Evolutionary conservation across 2,797 vertebrate genomes (phyloP).

Genomic region (Odontamblyopus lacepedii): DNA sequence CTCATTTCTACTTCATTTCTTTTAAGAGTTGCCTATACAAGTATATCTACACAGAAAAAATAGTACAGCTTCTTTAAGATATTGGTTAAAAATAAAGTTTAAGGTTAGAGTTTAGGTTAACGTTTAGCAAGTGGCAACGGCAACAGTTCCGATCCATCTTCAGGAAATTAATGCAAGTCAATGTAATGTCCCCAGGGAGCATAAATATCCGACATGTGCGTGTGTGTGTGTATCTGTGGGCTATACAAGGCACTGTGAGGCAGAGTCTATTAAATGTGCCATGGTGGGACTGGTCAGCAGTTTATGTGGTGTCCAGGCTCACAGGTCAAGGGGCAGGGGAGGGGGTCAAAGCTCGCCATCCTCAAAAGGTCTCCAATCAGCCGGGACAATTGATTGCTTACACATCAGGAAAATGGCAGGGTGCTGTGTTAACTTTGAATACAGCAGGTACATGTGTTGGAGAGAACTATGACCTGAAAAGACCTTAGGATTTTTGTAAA

Average conservation of each 20-base stretch:
- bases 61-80: too few relatives aligned
- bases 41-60: too few relatives aligned
- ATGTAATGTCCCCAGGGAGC: too few relatives aligned
- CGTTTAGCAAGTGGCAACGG: too few relatives aligned
- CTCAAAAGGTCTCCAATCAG: slow-evolving; percentile 68
- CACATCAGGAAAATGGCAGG: slow-evolving; percentile 66
- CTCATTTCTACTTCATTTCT: too few relatives aligned
- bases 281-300: slow-evolving; percentile 55
- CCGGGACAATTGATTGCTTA: slow-evolving; percentile 72
- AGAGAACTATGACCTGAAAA: background rate
- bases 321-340: slow-evolving; percentile 67
- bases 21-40: too few relatives aligned
- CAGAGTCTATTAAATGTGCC: slow-evolving; percentile 58
- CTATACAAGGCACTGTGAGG: slow-evolving; percentile 19
- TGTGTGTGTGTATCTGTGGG: slow-evolving; percentile 24
- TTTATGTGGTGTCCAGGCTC: slow-evolving; percentile 67
- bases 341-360: slow-evolving; percentile 71
- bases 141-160: too few relatives aligned
- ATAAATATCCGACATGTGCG: slow-evolving; percentile 12
- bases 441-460: slow-evolving; percentile 31
- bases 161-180: too few relatives aligned
- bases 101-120: too few relatives aligned
- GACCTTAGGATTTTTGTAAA: too few relatives aligned
- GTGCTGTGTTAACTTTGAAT: slow-evolving; percentile 61
- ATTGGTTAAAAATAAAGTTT: too few relatives aligned